Conservation (phyloP, 2,113 vertebrate genomes). For the Phocoena phocoena region DNA sequence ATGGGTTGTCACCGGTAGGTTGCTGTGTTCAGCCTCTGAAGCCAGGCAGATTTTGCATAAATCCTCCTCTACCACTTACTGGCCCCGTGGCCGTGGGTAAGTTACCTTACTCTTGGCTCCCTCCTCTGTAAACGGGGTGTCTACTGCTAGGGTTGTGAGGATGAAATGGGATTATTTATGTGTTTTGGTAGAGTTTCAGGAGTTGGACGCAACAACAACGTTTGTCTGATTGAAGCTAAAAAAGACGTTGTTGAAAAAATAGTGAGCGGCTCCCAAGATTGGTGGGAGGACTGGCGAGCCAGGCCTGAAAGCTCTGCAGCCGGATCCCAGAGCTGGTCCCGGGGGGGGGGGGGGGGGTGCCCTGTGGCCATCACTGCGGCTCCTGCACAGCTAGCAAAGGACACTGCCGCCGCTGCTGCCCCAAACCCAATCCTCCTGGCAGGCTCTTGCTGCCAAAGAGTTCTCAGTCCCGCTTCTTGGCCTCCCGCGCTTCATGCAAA, state of each 20-base stretch:
- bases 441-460: rapidly evolving
- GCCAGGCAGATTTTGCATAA: not conserved
- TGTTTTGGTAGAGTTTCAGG: not conserved
- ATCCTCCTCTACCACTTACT: rapidly evolving
- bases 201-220: not conserved
- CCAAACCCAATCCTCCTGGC: not conserved
- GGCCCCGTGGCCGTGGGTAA: rapidly evolving
- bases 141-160: not conserved
- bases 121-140: not conserved
- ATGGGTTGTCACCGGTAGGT: rapidly evolving
- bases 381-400: rapidly evolving
- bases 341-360: too few species aligned
- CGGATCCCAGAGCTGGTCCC: not conserved
- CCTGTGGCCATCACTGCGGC: not conserved
- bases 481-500: not conserved
- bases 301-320: not conserved
- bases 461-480: not conserved
- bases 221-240: not conserved
- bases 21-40: not conserved
- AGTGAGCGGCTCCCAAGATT: not conserved
- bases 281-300: not conserved
- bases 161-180: not conserved
- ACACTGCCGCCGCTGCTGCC: rapidly evolving
- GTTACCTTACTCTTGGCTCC: not conserved
- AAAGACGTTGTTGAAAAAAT: not conserved